Base-by-base conservation (phyloP, 2,888 invertebrate genomes). In the Eulithis testata region DNA sequence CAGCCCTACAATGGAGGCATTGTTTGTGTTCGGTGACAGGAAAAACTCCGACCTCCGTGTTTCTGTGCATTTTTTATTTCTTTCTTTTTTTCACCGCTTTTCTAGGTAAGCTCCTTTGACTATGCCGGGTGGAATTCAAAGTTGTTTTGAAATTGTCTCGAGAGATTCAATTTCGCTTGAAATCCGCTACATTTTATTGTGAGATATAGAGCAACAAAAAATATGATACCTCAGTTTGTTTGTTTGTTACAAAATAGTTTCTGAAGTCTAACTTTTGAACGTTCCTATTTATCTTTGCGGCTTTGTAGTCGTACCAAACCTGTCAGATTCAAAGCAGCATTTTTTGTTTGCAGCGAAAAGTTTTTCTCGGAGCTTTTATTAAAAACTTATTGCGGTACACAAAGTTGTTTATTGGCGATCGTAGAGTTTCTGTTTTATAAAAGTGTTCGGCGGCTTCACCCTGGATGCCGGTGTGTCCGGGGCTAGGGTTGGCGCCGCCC, bases 1-100 rank as follows among this genome's bases (percentile, higher is more conserved):
- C 75, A 77, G 76, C 74, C 76, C 82, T 83, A 93, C 91, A 91
- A 91, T 91, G 77, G 88, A 85, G 82, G 84, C 87, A 92, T 93
- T 93, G 93, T 93, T 92, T 92, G 90, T 91, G 87, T 88, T 88
- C 91, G 91, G 91, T 91, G 92, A 91, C 92, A 91, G 92, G 92
- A 92, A 92, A 93, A 93, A 91, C 93, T 91, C 90, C 91, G 87
- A 92, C 92, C 92, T 90, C 92, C 88, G 90, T 91, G 91, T 91
- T 91, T 89, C 91, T 90, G 87, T 90, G 90, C 89, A 89, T 90
- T 91, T 91, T 92, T 92, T 91, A 90, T 91, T 90, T 84, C 82
- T 87, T 82, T 86, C 85, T 84, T 87, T 87, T 83, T 73, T 74
- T 80, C 79, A 74, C 75, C 78, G 76, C 78, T 81, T 85, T 86